Base-by-base conservation (phyloP, 2,888 invertebrate species). In the Volucella inflata region DNA sequence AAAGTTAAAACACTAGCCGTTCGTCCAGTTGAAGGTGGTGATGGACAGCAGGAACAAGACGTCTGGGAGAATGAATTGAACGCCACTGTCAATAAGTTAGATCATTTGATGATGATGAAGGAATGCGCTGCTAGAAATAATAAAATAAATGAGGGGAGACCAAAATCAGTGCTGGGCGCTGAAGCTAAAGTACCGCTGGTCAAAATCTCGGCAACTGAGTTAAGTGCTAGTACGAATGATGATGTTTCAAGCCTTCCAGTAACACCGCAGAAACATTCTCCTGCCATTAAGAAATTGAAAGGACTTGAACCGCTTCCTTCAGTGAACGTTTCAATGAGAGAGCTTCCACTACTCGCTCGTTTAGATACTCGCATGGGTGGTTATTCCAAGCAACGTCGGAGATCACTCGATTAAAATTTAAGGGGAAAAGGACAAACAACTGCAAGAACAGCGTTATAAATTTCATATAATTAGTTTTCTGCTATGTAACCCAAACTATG, bases 1-100 rank as follows among this genome's bases (percentile, higher is more conserved):
- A 94, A 95, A 81, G 95, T 96, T 0, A 94, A 95, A 90, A 95
- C 96, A 89, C 92, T 96, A 36, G 95, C 95, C 0, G 93, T 95
- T 2, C 94, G 96, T 85, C 96, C 96, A 0, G 95, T 95, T 14
- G 96, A 96, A 89, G 95, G 95, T 17, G 94, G 94, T 68, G 95
- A 95, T 87, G 94, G 95, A 0, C 95, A 94, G 2, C 95, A 95
- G 80, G 93, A 93, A 84, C 91, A 91, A 40, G 91, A 92, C 87
- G 93, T 94, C 1, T 96, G 96, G 96, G 96, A 96, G 81, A 93
- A 94, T 42, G 96, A 96, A 89, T 90, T 96, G 8, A 96, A 95
- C 90, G 95, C 95, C 62, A 96, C 96, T 0, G 95, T 96, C n/a
- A 95, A 96, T 89, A 96, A 96, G 89, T 91, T 96, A 6, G 96